Evolutionary conservation across 1,140 invertebrate genomes (phyloP), one percentile per base, ranked within the genome.

Genomic region (Chelonus insularis): DNA sequence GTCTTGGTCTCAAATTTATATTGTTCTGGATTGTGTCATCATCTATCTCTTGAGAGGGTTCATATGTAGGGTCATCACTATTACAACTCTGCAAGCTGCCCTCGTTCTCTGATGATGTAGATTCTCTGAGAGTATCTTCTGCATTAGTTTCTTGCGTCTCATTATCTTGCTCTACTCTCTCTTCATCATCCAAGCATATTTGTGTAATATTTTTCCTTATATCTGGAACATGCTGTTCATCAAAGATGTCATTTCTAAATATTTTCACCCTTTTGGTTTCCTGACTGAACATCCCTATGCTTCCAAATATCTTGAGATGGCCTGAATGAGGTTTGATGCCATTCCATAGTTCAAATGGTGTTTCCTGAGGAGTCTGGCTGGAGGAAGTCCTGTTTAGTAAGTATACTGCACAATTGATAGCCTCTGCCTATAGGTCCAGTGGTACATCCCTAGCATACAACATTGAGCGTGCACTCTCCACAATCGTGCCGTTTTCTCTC

Each of bases 401-500:
- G 60, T 81, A 76, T 9, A 55, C 62, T 4, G 74, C 74, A 4
- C 72, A 77, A 18, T 67, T 58, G 6, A 75, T 57, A 8, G 80
- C 76, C 64, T 82, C 80, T 4, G 66, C 76, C 80, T 79, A 83
- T 52, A 69, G 74, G 6, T 48, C 43, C n/a, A 71, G 59, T 5
- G 50, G 41, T 34, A 81, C 39, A 1, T 70, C 56, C 39, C 72
- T 63, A 50, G 68, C 64, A 14, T 80, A 52, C 66, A 48, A n/a
- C 45, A 48, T 48, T 1, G 18, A 16, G 2, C 45, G 16, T 2
- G 16, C 20, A 48, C 16, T 11, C n/a, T 48, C 45, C 21, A 48
- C 20, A 21, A 48, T 20, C 2, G 16, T 20, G 1, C 45, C 8
- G 1, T 11, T 48, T 23, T 48, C 20, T 8, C 45, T 1, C 9